Evolutionary conservation across 2,113 vertebrate species (phyloP), one percentile per base, ranked within the genome.

Genomic region (Atractosteus spatula): DNA sequence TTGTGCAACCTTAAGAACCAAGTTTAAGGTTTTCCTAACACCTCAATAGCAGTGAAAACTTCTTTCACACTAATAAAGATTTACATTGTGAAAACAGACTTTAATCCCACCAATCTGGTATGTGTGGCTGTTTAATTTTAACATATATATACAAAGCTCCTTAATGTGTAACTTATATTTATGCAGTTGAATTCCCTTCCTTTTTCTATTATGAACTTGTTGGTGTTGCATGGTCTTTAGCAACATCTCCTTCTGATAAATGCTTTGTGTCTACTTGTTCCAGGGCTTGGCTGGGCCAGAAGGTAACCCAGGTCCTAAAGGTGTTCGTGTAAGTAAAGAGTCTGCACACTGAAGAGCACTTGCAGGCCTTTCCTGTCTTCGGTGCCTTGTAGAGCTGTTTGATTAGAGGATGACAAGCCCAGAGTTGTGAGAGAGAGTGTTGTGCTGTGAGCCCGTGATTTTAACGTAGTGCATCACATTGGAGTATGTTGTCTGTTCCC

Each of bases 231-330:
- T 41, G 1, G 43, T 10, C n/a, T 74, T 14, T 69, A 51, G 73
- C 69, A 76, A 74, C 56, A 3, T 16, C 43, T 57, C 62, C 71
- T 77, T 17, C 74, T 83, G 59, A 83, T 63, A 71, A 65, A 41
- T 80, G 29, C 72, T 75, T 65, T 85, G 41, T 41, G 84, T 63
- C 7, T 54, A 2, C 43, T 75, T 81, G 56, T 86, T 84, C 17
- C 85, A 99, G 97, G 97, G 97, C 55, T 92, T 91, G 87, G 94
- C 87, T 78, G 97, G 97, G 79, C 95, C 95, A 71, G 91, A 98
- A 91, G 97, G 97, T 85, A 94, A 92, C 86, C 93, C 91, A 63
- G 97, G 97, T 73, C 91, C 95, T 84, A 98, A 99, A 94, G 97
- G 97, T 85, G 74, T 93, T 73, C 88, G 92, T 83, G 97, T 99